Percentiles rank a stretch among this genome's conserved stretches.
These are phyloP conservation scores for Sinosuthora webbiana DNA, from an alignment of 2,113 vertebrate species.

Conservation along the genomic window DNA sequence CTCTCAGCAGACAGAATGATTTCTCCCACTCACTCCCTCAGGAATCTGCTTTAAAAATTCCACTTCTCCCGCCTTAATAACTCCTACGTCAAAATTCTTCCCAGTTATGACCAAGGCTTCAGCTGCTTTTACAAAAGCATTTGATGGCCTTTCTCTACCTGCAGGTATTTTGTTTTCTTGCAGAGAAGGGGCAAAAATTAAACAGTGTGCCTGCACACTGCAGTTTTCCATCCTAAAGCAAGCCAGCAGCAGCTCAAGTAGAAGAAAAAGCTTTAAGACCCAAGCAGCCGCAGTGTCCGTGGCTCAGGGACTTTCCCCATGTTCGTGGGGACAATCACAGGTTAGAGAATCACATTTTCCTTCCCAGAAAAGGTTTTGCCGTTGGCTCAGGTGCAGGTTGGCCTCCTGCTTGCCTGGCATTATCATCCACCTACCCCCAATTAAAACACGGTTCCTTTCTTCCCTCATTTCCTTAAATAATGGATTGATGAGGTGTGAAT, in stretches of 20 bases:
- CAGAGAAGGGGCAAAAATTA: not conserved
- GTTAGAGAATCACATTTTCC: fast-evolving
- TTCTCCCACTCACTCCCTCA: conserved; percentile 30
- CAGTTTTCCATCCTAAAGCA: not conserved
- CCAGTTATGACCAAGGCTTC: not conserved
- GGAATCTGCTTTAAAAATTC: not conserved
- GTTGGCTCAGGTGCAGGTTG: fast-evolving
- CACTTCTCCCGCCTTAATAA: not conserved
- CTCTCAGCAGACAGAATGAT: not conserved
- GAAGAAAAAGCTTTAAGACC: not conserved
- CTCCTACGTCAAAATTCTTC: not conserved
- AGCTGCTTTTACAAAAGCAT: not conserved
- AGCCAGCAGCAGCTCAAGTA: not conserved
- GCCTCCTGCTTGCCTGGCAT: not conserved
- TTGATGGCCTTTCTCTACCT: not conserved
- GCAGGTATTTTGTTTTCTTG: not conserved
- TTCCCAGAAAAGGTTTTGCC: not conserved
- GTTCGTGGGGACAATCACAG: not conserved
- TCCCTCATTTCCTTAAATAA: not conserved
- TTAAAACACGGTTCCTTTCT: not conserved
- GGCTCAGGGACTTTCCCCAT: not conserved
- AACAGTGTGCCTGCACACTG: not conserved
- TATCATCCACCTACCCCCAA: not conserved
- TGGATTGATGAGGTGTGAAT: not conserved
- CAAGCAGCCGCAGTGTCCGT: too few species aligned